A percentile compares a stretch with the other conserved stretches of the same genome.
phyloP scores from a whole-genome alignment of 2,888 invertebrate species.

The Erannis defoliaria region DNA sequence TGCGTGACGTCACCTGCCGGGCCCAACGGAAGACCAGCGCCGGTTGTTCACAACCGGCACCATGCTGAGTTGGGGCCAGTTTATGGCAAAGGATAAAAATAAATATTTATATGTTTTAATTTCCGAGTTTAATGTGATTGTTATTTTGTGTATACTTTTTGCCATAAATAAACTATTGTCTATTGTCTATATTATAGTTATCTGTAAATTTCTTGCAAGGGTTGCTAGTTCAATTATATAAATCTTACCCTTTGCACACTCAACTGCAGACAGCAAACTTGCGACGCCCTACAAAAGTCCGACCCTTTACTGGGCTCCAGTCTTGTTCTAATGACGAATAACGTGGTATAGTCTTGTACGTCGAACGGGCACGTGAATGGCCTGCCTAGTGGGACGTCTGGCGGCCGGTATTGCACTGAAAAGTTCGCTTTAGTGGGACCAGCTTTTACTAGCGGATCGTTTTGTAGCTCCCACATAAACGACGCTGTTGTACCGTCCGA shows the following conservation, averaged over 20 bases:
- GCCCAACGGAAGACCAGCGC: too few species aligned
- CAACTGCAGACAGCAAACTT: slow-evolving; percentile 93
- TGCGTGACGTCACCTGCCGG: too few species aligned
- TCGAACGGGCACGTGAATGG: slow-evolving; percentile 91
- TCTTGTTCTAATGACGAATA: slow-evolving; percentile 92
- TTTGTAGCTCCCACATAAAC: slow-evolving; percentile 93
- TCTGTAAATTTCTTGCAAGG: not conserved
- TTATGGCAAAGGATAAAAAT: too few species aligned
- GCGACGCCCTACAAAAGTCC: slow-evolving; percentile 95
- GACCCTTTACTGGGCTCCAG: slow-evolving; percentile 92
- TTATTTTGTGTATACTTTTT: too few species aligned
- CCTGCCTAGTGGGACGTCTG: slow-evolving; percentile 41
- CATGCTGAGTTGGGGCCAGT: too few species aligned
- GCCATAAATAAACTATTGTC: too few species aligned
- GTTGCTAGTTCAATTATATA: not conserved
- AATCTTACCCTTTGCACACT: slow-evolving; percentile 88
- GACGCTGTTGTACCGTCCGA: slow-evolving; percentile 92
- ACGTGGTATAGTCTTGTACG: slow-evolving; percentile 93
- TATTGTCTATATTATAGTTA: too few species aligned
- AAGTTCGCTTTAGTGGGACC: slow-evolving; percentile 82
- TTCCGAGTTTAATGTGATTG: too few species aligned
- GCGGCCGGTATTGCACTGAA: slow-evolving; percentile 67
- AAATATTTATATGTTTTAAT: too few species aligned
- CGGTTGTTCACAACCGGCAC: too few species aligned
- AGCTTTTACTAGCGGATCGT: slow-evolving; percentile 87